Evolutionary conservation across 2,797 vertebrate genomes (phyloP).

Genomic region (Platyrinchus mystaceus): DNA sequence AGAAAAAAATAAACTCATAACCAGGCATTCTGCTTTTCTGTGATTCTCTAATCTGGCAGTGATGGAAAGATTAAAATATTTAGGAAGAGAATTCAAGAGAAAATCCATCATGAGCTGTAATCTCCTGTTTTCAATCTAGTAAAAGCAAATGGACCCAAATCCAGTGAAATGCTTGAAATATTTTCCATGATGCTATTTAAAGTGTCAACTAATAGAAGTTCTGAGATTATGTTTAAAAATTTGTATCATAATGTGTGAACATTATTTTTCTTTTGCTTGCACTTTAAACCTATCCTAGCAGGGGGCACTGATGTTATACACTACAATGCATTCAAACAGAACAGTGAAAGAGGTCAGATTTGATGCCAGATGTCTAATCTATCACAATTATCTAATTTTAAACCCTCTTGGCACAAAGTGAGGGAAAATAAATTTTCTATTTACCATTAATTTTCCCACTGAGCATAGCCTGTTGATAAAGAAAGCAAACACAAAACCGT

Average conservation of each 20-base stretch:
- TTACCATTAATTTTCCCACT: conserved; percentile 32
- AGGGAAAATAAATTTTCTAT: conserved; percentile 34
- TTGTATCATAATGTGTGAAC: neutral
- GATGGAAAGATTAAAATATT: conserved; percentile 51
- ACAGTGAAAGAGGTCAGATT: conserved; percentile 19
- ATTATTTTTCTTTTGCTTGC: neutral
- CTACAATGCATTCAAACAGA: neutral
- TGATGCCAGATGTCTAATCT: conserved; percentile 37
- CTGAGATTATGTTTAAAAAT: neutral
- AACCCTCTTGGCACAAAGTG: neutral
- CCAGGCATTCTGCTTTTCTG: neutral
- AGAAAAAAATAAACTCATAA: neutral
- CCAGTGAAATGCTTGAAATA: neutral
- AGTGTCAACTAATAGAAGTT: neutral
- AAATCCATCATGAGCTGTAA: conserved; percentile 43
- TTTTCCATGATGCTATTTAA: neutral
- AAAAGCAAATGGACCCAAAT: conserved; percentile 33
- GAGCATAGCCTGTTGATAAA: neutral
- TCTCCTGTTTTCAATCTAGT: conserved; percentile 27
- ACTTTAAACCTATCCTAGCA: conserved; percentile 22
- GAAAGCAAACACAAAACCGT: neutral
- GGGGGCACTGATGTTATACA: conserved; percentile 15
- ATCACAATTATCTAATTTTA: conserved; percentile 64
- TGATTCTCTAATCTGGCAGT: conserved; percentile 1
- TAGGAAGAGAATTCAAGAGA: neutral